Evolutionary conservation across 1,140 invertebrate genomes (phyloP), one percentile per base, ranked within the genome.

Genomic region (Vanessa tameamea): DNA sequence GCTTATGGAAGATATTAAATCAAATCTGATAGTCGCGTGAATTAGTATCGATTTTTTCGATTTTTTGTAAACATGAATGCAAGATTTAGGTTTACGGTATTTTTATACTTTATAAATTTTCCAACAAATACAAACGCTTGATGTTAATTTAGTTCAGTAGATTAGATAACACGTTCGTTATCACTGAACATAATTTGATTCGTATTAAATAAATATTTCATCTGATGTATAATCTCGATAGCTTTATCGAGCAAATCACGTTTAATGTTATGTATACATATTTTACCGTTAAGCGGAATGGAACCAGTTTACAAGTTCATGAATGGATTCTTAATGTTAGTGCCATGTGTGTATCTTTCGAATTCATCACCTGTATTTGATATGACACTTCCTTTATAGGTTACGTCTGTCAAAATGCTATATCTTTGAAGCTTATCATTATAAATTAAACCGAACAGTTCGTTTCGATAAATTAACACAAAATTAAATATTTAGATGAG

Each of bases 221-320:
- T 31, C 26, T 31, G 6, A 31, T 31, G 26, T 6, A 31, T 31
- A 31, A 31, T 31, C 26, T 31, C 26, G 26, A 4, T 31, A 31
- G 26, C 26, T 6, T 31, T 31, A 31, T 31, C 26, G 26, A 31
- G 26, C 37, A 9, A 43, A 9, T 43, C 26, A n/a, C 31, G 31
- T 66, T 53, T 47, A 7, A 72, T 75, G 61, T 72, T 78, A 72
- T 70, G 69, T 64, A 75, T 69, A 75, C 68, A 70, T 50, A 47
- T 72, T 68, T 15, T 72, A 71, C 77, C 74, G 73, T 69, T 76
- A 78, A 20, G 15, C 48, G 70, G 64, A 78, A 78, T 73, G 66
- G 59, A 63, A 73, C 64, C 70, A 76, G 53, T 75, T 63, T 50
- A 55, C 63, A 57, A 59, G 20, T 59, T 63, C 26, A 55, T 72